Base-by-base conservation (phyloP, 2,888 invertebrate genomes). In the Tyria jacobaeae region DNA sequence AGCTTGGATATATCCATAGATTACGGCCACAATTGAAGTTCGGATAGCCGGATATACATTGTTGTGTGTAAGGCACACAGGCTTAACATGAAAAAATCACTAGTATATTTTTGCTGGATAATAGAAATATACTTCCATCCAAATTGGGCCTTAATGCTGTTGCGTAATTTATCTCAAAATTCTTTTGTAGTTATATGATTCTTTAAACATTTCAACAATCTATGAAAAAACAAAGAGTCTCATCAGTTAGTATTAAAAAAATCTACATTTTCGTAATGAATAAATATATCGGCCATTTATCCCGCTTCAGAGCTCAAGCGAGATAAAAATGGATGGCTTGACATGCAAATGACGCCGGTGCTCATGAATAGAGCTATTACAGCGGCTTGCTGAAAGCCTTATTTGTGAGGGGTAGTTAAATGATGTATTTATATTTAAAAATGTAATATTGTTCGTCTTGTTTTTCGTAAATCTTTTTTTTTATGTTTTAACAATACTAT, bases 281-380 rank as follows among this genome's bases (percentile, higher is more conserved):
- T 37, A 53, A 53, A 53, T 39, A 53, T 53, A n/a, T 39, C 25
- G 9, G n/a, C n/a, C n/a, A 37, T 53, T 53, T 27, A 25, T 27
- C 34, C 21, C 3, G 12, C 35, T 21, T 52, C 24, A 24, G 25
- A 53, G 39, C 37, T 25, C 4, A 5, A 1, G n/a, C 21, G 24
- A 10, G 6, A 53, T 39, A 10, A 24, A 53, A 53, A 53, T 53
- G n/a, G 25, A 53, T 53, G 39, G 15, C n/a, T 25, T 14, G 39
- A 39, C 53, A 53, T 37, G 39, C 1, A 39, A 39, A n/a, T n/a
- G 25, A 53, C 39, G 39, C 25, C 14, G 1, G 39, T 37, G 25
- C n/a, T 53, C 25, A 53, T 25, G 25, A 53, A 39, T 6, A 25
- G 24, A 53, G 37, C 12, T 39, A 39, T 53, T 34, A 53, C 24